A percentile compares a stretch with the other conserved stretches of the same genome.
These are phyloP conservation scores for Tricholaema leucomelas DNA, from an alignment of 2,113 vertebrate genomes.

Conservation along the genomic window DNA sequence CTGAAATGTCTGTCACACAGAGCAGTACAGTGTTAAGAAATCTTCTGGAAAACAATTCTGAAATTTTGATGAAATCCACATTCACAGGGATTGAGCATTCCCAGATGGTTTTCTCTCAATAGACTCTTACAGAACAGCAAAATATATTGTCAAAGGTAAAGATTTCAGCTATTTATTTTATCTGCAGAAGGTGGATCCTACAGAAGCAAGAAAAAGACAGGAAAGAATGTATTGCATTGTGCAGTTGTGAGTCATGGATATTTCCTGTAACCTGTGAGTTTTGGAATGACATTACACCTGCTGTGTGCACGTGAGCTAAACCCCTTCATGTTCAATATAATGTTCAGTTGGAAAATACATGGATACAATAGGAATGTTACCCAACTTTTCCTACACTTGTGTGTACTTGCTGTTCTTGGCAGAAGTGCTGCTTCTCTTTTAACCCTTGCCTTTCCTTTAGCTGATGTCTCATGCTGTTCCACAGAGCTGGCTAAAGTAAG, in stretches of 20 bases:
- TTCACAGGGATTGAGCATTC: background rate
- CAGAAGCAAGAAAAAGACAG: background rate
- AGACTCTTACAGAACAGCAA: background rate
- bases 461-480: background rate
- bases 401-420: background rate
- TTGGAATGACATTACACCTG: background rate
- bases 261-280: background rate
- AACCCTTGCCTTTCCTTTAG: background rate
- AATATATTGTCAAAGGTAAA: background rate
- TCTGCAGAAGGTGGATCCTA: background rate
- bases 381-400: background rate
- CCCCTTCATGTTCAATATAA: background rate
- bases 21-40: background rate
- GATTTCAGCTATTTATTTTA: background rate
- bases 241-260: accelerated
- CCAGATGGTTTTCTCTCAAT: background rate
- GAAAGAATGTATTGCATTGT: background rate
- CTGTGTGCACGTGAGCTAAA: background rate
- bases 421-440: background rate
- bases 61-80: background rate
- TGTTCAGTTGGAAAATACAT: background rate
- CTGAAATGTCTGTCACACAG: background rate
- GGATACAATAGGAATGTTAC: background rate
- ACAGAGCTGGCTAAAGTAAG: background rate
- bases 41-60: background rate